These are phyloP conservation scores for Augochlorella aurata DNA, from an alignment of 2,888 invertebrate species.

Conservation along the genomic window DNA sequence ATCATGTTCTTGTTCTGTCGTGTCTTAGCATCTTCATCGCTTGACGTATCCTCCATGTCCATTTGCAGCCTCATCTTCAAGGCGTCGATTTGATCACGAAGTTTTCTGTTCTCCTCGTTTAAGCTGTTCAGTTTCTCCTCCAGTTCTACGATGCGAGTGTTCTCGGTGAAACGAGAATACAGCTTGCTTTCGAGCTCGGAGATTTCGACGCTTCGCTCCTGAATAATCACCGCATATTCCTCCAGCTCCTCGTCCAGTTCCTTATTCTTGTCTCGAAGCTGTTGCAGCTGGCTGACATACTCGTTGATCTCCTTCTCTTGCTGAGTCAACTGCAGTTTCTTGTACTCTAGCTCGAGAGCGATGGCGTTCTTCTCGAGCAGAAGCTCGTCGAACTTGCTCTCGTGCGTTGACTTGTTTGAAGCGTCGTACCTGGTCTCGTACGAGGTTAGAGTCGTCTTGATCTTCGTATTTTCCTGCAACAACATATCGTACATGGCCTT, in stretches of 20 bases:
- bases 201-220: slow-evolving; percentile 56
- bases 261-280: slow-evolving; percentile 79
- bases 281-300: slow-evolving; percentile 81
- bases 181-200: slow-evolving; percentile 51
- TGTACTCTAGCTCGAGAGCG: slow-evolving; percentile 81
- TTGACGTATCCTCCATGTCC: not conserved
- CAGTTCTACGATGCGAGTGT: slow-evolving; percentile 32
- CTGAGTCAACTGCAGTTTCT: slow-evolving; percentile 77
- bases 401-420: slow-evolving; percentile 52
- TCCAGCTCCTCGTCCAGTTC: slow-evolving; percentile 84
- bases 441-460: slow-evolving; percentile 57
- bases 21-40: not conserved
- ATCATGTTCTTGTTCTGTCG: slow-evolving; percentile 30
- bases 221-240: slow-evolving; percentile 61
- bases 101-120: slow-evolving; percentile 69
- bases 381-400: slow-evolving; percentile 68
- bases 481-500: slow-evolving; percentile 62
- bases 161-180: slow-evolving; percentile 36
- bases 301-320: slow-evolving; percentile 81
- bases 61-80: slow-evolving; percentile 19
- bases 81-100: not conserved
- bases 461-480: slow-evolving; percentile 67
- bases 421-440: slow-evolving; percentile 57
- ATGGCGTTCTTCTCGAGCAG: slow-evolving; percentile 70
- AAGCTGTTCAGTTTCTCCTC: slow-evolving; percentile 74